Evolutionary conservation across 2,888 invertebrate genomes (phyloP).

Genomic region (Tetrapedia diversipes): DNA sequence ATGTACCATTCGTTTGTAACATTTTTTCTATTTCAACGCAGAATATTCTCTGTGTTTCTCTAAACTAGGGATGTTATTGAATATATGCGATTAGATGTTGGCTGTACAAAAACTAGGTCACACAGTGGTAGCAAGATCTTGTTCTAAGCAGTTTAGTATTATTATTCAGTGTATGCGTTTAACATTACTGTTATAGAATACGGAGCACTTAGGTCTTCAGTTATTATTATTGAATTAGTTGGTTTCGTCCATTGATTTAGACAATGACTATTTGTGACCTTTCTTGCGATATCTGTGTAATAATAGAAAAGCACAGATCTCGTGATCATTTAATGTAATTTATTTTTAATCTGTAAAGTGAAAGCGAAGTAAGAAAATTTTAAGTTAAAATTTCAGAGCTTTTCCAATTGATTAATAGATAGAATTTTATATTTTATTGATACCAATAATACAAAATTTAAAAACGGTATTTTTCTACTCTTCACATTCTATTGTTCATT

Average conservation of each 20-base stretch:
- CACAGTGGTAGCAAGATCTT: conserved; percentile 11
- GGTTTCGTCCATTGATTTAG: neutral
- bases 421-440: neutral
- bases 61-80: neutral
- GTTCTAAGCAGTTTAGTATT: conserved; percentile 20
- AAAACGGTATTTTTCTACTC: no score
- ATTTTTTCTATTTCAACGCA: neutral
- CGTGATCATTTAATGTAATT: no score
- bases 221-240: conserved; percentile 11
- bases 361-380: neutral
- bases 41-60: neutral
- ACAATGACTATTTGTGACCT: neutral
- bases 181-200: neutral
- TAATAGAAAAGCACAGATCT: no score
- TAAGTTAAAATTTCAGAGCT: no score
- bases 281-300: neutral
- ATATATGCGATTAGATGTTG: conserved; percentile 3
- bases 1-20: no score
- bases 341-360: neutral
- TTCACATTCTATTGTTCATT: no score
- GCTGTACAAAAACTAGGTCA: conserved; percentile 16
- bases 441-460: no score
- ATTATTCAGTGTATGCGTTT: no score
- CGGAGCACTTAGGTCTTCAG: conserved; percentile 1
- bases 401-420: neutral